A percentile compares a stretch with the other conserved stretches of the same genome.
Conservation (phyloP, 2,797 vertebrate species). For the Spea hammondii region DNA sequence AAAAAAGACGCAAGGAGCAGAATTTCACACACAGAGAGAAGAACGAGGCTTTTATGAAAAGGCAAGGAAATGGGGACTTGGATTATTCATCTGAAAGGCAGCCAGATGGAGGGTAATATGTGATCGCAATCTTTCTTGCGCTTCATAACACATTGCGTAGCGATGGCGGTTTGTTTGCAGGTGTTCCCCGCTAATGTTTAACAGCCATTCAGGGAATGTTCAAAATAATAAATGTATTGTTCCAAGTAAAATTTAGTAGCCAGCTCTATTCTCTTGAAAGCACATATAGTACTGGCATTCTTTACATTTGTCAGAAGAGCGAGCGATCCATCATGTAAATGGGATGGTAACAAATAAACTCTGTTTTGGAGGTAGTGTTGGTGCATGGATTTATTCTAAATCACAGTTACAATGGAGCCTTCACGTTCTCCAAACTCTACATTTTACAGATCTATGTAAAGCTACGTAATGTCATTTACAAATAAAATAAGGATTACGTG, state of each 20-base stretch:
- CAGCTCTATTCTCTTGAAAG: neutral
- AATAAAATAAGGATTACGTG: no score
- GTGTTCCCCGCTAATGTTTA: constrained; percentile 21
- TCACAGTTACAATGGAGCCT: no score
- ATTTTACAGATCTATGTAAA: no score
- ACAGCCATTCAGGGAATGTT: constrained; percentile 25
- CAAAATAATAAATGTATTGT: constrained; percentile 20
- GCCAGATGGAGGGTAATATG: constrained; percentile 48
- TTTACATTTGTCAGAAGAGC: no score
- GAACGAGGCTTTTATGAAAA: constrained; percentile 13
- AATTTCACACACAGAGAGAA: constrained; percentile 33
- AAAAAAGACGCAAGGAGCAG: constrained; percentile 39
- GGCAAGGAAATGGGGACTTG: constrained; percentile 27
- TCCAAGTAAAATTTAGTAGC: neutral
- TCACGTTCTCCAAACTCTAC: no score
- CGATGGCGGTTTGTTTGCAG: constrained; percentile 6
- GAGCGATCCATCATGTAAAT: no score
- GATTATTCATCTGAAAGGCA: constrained; percentile 23
- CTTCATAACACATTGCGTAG: constrained; percentile 4
- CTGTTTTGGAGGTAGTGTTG: no score
- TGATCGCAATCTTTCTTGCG: constrained; percentile 5
- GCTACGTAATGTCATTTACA: no score
- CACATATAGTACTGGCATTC: neutral
- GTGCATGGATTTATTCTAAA: no score
- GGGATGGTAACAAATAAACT: no score